These are phyloP conservation scores for Sisor rabdophorus DNA, from an alignment of 2,113 vertebrate species.

Conservation along the genomic window DNA sequence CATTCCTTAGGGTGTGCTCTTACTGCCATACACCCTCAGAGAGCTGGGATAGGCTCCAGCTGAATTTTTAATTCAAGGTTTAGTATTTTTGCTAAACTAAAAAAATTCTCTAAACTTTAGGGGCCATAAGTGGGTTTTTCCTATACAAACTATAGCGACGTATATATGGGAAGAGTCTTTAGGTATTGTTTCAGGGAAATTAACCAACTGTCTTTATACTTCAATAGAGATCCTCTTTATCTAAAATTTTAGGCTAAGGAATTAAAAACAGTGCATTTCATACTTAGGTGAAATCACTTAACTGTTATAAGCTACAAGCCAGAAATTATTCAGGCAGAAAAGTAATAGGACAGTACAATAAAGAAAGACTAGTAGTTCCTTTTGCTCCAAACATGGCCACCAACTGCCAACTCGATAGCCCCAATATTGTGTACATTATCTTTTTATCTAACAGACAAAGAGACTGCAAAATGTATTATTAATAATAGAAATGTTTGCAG, in stretches of 20 bases:
- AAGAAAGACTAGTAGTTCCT: not conserved
- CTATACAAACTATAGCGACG: too few species aligned
- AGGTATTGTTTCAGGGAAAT: too few species aligned
- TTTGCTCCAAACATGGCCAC: not conserved
- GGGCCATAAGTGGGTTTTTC: too few species aligned
- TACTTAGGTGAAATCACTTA: not conserved
- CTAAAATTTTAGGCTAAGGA: not conserved
- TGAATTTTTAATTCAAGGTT: too few species aligned
- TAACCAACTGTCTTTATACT: too few species aligned
- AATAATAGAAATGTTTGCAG: not conserved
- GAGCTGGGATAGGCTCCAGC: too few species aligned
- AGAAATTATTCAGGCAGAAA: not conserved
- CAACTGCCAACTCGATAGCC: not conserved
- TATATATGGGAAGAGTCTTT: too few species aligned
- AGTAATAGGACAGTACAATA: not conserved
- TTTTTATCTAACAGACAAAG: too few species aligned
- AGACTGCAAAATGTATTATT: not conserved
- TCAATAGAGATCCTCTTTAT: not conserved
- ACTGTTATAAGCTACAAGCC: not conserved
- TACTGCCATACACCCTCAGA: too few species aligned
- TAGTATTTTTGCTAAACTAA: too few species aligned
- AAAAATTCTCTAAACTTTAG: too few species aligned
- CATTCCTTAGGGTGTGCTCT: too few species aligned
- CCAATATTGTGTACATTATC: not conserved
- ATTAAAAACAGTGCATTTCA: not conserved